Evolutionary conservation across 2,113 vertebrate species (phyloP).

Genomic region (Bubo bubo): DNA sequence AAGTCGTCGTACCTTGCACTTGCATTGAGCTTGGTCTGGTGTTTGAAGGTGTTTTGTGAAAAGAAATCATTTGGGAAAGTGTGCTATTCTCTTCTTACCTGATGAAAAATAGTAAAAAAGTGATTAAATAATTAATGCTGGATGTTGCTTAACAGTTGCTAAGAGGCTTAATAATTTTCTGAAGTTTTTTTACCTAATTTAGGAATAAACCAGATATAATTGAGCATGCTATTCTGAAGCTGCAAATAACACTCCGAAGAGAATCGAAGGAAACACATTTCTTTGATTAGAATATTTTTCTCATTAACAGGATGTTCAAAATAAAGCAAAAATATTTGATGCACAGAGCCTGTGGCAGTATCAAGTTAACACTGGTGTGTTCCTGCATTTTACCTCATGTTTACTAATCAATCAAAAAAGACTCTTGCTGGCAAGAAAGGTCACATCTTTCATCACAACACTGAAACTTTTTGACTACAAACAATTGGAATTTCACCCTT

Average conservation of each 20-base stretch:
- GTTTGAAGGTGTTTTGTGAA: background rate
- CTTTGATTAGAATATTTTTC: slow-evolving; percentile 68
- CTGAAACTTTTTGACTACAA: slow-evolving; percentile 35
- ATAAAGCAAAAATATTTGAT: slow-evolving; percentile 58
- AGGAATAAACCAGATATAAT: slow-evolving; percentile 38
- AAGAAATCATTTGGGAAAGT: background rate
- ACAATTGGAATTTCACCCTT: background rate
- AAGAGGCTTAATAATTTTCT: slow-evolving; percentile 9
- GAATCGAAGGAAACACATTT: slow-evolving; percentile 17
- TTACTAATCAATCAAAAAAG: slow-evolving; percentile 57
- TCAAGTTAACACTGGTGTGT: slow-evolving; percentile 24
- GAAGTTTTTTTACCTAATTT: background rate
- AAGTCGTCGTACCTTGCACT: fast-evolving
- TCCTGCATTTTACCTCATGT: slow-evolving; percentile 1
- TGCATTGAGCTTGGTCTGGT: background rate
- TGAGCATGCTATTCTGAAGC: slow-evolving; percentile 6
- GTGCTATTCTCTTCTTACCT: background rate
- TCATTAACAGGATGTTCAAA: slow-evolving; percentile 51
- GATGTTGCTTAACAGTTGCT: slow-evolving; percentile 29
- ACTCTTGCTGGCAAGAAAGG: slow-evolving; percentile 29
- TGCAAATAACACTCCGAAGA: slow-evolving; percentile 32
- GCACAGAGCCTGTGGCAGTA: slow-evolving; percentile 36
- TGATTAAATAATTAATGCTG: slow-evolving; percentile 48
- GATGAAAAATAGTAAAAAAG: background rate
- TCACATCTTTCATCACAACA: slow-evolving; percentile 53